phyloP scores from a whole-genome alignment of 1,140 invertebrate species.

The Ceratosolen solmsi region DNA sequence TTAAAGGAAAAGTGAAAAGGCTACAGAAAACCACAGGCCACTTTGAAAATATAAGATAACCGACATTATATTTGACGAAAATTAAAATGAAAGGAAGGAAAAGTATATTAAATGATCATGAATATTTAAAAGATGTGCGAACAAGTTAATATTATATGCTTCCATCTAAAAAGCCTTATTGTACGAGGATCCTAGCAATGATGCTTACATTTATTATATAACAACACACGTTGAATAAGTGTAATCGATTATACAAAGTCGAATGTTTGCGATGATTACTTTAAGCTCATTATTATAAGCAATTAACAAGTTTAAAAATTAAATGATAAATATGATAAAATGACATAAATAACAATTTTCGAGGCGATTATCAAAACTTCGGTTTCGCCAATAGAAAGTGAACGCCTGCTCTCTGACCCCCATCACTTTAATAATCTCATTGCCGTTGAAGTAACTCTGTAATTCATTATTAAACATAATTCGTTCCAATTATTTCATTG shows the following conservation, averaged over 20 bases:
- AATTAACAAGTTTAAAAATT: slow-evolving; percentile 30
- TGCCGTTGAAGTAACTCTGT: slow-evolving; percentile 48
- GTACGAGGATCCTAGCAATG: slow-evolving; percentile 58
- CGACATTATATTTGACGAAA: slow-evolving; percentile 6
- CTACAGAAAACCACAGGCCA: no score
- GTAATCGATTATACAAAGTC: slow-evolving; percentile 51
- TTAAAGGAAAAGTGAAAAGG: slow-evolving; percentile 13
- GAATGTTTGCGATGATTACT: slow-evolving; percentile 50
- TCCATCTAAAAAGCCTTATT: slow-evolving; percentile 66
- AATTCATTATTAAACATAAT: slow-evolving; percentile 28
- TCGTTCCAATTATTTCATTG: not conserved
- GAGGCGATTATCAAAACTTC: slow-evolving; percentile 38
- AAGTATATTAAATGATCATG: slow-evolving; percentile 8
- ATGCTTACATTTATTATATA: slow-evolving; percentile 57
- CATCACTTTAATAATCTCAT: slow-evolving; percentile 5
- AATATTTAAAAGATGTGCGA: slow-evolving; percentile 27
- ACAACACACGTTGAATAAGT: slow-evolving; percentile 54
- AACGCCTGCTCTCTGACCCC: slow-evolving; percentile 25
- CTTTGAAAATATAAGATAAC: not conserved
- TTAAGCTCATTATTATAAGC: slow-evolving; percentile 37
- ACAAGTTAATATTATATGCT: slow-evolving; percentile 59
- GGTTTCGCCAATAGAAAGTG: slow-evolving; percentile 30
- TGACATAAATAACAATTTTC: slow-evolving; percentile 8
- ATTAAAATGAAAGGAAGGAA: not conserved
- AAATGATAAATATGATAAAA: slow-evolving; percentile 21